A percentile compares a stretch with the other conserved stretches of the same genome.
Conservation (phyloP, 2,888 invertebrate genomes). For the Noctuana brunneofusca region DNA sequence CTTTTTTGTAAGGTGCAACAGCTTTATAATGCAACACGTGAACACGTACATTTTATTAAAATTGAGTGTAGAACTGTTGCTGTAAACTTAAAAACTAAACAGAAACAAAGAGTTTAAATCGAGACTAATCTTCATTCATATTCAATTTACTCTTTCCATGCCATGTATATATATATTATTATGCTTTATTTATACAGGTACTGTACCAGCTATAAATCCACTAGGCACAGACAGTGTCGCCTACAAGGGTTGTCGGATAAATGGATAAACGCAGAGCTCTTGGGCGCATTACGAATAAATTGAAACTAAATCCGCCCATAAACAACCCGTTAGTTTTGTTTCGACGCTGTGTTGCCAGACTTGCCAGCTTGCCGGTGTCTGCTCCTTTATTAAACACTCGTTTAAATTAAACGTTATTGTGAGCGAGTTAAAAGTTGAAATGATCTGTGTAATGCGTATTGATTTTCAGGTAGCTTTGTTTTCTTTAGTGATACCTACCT, state of each 20-base stretch:
- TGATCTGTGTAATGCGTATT: too few species aligned
- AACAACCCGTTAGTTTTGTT: constrained; percentile 35
- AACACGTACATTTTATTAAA: too few species aligned
- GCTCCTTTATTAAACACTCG: too few species aligned
- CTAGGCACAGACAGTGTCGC: not conserved
- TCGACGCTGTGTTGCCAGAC: constrained; percentile 12
- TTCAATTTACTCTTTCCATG: not conserved
- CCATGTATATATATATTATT: not conserved
- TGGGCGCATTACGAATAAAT: constrained; percentile 32
- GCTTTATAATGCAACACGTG: too few species aligned
- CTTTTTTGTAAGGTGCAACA: too few species aligned
- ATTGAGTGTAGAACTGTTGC: too few species aligned
- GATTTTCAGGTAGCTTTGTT: too few species aligned
- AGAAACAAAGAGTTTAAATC: not conserved
- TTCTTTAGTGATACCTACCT: too few species aligned
- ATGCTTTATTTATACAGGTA: too few species aligned
- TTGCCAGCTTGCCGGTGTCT: too few species aligned
- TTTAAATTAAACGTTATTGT: not conserved
- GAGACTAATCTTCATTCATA: not conserved
- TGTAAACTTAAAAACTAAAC: not conserved
- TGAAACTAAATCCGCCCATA: constrained; percentile 40
- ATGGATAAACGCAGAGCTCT: constrained; percentile 17
- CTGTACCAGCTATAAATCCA: constrained; percentile 12
- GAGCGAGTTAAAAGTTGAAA: too few species aligned
- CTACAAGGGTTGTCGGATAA: constrained; percentile 13